Evolutionary conservation across 2,113 vertebrate genomes (phyloP).

Genomic region (Willisornis vidua): DNA sequence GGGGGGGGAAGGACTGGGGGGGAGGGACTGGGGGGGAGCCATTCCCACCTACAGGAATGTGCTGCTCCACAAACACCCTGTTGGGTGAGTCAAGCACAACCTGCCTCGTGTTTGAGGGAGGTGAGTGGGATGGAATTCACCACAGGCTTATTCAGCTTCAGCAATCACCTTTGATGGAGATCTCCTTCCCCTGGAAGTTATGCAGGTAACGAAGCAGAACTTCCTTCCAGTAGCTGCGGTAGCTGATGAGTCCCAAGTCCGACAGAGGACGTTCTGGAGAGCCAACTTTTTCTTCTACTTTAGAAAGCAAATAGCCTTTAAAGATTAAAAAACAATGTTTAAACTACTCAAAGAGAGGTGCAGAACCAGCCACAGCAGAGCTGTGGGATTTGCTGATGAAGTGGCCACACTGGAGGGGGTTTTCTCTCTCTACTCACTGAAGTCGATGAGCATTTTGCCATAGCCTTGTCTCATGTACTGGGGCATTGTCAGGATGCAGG

Average conservation of each 20-base stretch:
- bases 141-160: neutral
- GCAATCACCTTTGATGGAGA: conserved; percentile 94
- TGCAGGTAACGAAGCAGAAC: conserved; percentile 94
- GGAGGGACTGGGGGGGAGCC: neutral
- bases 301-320: conserved; percentile 94
- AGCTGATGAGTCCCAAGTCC: conserved; percentile 96
- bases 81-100: neutral
- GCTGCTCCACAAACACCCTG: neutral
- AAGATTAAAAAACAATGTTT: neutral
- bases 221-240: conserved; percentile 99
- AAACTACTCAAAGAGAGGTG: neutral
- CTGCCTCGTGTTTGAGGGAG: neutral
- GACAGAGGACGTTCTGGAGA: conserved; percentile 95
- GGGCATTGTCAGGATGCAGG: conserved; percentile 98
- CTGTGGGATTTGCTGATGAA: neutral
- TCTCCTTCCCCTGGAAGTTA: conserved; percentile 98
- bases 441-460: conserved; percentile 99
- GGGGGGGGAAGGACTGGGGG: neutral
- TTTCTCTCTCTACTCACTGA: conserved; percentile 84
- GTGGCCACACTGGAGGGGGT: neutral
- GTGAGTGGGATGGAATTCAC: neutral
- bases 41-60: neutral
- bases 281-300: conserved; percentile 97
- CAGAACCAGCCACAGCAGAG: neutral
- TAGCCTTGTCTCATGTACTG: conserved; percentile 99